phyloP scores from a whole-genome alignment of 2,113 vertebrate genomes.

The Malaclemys terrapin region DNA sequence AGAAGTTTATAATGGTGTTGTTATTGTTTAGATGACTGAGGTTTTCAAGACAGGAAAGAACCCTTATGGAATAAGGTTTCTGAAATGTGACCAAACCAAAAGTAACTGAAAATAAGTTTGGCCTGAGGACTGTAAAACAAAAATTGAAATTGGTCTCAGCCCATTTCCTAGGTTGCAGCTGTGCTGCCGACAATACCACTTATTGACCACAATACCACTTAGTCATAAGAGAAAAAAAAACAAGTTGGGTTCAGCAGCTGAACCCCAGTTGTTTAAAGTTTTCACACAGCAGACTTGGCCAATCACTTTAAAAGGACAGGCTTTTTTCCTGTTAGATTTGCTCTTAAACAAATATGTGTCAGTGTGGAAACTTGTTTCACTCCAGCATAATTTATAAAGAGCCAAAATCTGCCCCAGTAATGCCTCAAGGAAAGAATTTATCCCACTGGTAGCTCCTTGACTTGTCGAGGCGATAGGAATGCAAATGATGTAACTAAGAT shows the following conservation, averaged over 20 bases:
- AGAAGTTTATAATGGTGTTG: slow-evolving; percentile 64
- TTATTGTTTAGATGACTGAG: slow-evolving; percentile 58
- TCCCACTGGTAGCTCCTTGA: background rate
- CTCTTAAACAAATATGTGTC: slow-evolving; percentile 36
- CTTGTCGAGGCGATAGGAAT: background rate
- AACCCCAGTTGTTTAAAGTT: slow-evolving; percentile 9
- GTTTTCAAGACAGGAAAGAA: slow-evolving; percentile 59
- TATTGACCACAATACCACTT: slow-evolving; percentile 2
- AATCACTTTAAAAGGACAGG: background rate
- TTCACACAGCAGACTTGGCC: background rate
- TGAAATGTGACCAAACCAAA: slow-evolving; percentile 70
- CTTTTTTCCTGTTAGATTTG: slow-evolving; percentile 15
- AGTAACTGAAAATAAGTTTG: slow-evolving; percentile 68
- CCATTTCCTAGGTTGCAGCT: slow-evolving; percentile 40
- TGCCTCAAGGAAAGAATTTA: fast-evolving
- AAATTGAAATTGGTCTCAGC: slow-evolving; percentile 50
- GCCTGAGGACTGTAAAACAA: slow-evolving; percentile 52
- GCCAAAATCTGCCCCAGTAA: background rate
- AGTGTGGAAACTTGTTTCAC: slow-evolving; percentile 27
- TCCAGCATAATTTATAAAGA: slow-evolving; percentile 33
- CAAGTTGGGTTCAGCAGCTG: background rate
- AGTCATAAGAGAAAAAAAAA: background rate
- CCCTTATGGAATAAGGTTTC: slow-evolving; percentile 57
- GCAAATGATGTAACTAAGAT: background rate
- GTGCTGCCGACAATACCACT: background rate